Evolutionary conservation across 2,797 vertebrate species (phyloP).

Genomic region (Intellagama lesueurii): DNA sequence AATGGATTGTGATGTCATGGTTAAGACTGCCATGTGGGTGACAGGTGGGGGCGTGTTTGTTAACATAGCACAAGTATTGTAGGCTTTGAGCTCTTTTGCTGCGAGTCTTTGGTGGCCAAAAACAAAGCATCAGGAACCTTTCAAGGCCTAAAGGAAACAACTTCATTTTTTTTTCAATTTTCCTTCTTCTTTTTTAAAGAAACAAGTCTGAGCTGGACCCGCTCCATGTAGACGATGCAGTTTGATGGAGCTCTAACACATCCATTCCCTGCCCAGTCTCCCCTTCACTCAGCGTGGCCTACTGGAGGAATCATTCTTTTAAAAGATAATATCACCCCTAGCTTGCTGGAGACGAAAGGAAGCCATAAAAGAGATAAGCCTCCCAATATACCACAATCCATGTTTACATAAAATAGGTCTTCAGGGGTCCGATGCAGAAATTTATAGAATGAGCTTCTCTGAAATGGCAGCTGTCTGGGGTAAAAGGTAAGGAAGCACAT

Average conservation of each 20-base stretch:
- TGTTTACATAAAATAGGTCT: constrained; percentile 69
- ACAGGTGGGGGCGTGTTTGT: constrained; percentile 35
- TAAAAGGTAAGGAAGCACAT: constrained; percentile 53
- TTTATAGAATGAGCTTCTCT: constrained; percentile 74
- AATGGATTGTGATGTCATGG: constrained; percentile 73
- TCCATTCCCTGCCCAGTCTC: constrained; percentile 34
- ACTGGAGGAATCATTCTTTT: constrained; percentile 40
- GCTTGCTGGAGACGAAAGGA: constrained; percentile 50
- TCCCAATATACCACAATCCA: constrained; percentile 64
- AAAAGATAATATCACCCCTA: constrained; percentile 50
- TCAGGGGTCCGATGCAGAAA: constrained; percentile 65
- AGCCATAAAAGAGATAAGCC: constrained; percentile 62
- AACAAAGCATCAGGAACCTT: constrained; percentile 32
- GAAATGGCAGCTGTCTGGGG: constrained; percentile 69
- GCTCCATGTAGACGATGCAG: neutral
- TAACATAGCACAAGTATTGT: constrained; percentile 42
- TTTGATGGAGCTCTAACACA: constrained; percentile 23
- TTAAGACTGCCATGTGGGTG: constrained; percentile 55
- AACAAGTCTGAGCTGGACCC: no score
- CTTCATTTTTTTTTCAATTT: constrained; percentile 22
- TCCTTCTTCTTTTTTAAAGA: neutral
- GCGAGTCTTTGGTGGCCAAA: constrained; percentile 49
- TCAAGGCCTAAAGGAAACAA: constrained; percentile 36
- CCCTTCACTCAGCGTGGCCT: constrained; percentile 13
- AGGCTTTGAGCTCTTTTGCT: constrained; percentile 32